Conservation (phyloP, 2,113 vertebrate species). For the Puffinus mauretanicus region DNA sequence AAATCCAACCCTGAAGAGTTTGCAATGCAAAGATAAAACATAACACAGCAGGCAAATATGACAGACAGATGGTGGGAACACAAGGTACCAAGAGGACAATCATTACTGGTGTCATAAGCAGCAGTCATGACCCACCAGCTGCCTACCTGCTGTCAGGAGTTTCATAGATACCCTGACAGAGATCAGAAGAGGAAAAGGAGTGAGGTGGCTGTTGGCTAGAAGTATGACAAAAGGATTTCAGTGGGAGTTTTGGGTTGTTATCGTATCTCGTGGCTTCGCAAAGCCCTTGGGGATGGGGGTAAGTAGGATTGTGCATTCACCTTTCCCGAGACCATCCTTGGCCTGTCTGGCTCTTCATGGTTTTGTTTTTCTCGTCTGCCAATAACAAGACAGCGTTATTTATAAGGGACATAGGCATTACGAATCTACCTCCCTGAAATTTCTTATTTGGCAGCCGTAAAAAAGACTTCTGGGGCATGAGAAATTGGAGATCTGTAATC, state of each 20-base stretch:
- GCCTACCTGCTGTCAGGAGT: background rate
- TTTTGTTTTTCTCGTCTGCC: background rate
- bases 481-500: background rate
- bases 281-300: background rate
- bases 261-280: accelerated
- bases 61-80: background rate
- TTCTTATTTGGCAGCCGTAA: background rate
- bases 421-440: background rate
- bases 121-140: background rate
- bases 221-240: background rate
- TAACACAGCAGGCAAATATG: background rate
- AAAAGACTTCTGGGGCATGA: background rate
- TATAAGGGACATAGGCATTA: background rate
- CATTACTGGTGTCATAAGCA: background rate
- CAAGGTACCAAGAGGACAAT: background rate
- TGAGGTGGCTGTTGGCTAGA: background rate
- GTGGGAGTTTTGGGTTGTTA: background rate
- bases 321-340: background rate
- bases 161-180: background rate
- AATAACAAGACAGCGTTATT: background rate
- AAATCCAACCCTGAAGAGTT: background rate
- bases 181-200: background rate
- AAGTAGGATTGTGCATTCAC: background rate
- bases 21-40: background rate
- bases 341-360: background rate